These are phyloP conservation scores for Halisarca cf. caerulea DNA, from an alignment of 37 sponge, comb jelly and placozoan genomes.

Conservation along the genomic window DNA sequence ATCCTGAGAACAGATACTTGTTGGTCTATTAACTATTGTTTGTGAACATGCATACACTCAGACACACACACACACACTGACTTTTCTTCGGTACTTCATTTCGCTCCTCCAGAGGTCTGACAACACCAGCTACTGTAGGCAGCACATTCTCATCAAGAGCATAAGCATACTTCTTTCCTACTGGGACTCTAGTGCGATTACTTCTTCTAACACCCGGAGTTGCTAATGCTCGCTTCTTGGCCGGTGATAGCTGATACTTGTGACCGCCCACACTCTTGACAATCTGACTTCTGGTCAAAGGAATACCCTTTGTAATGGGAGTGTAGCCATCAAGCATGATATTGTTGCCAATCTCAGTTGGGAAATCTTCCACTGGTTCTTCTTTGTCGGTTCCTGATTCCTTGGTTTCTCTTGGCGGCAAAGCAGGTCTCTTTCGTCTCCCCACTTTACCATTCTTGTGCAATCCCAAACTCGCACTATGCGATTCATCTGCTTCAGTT, in stretches of 20 bases:
- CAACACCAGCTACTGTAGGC: neutral
- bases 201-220: constrained; percentile 16
- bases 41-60: too few species aligned
- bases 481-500: too few species aligned
- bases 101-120: neutral
- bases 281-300: neutral
- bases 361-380: neutral
- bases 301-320: constrained; percentile 1
- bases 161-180: neutral
- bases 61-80: too few species aligned
- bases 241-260: neutral
- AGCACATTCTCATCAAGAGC: constrained; percentile 7
- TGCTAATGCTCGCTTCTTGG: neutral
- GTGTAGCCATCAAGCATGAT: constrained; percentile 5
- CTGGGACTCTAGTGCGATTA: constrained; percentile 8
- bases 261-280: neutral
- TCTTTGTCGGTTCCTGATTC: neutral
- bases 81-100: neutral
- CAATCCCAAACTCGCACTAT: too few species aligned
- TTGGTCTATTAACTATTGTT: too few species aligned
- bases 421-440: too few species aligned
- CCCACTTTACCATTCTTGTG: too few species aligned
- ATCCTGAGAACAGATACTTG: too few species aligned
- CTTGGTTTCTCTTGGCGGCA: neutral
- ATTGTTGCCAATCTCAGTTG: neutral